phyloP scores from a whole-genome alignment of 2,888 invertebrate species.

The Auanema sp. region DNA sequence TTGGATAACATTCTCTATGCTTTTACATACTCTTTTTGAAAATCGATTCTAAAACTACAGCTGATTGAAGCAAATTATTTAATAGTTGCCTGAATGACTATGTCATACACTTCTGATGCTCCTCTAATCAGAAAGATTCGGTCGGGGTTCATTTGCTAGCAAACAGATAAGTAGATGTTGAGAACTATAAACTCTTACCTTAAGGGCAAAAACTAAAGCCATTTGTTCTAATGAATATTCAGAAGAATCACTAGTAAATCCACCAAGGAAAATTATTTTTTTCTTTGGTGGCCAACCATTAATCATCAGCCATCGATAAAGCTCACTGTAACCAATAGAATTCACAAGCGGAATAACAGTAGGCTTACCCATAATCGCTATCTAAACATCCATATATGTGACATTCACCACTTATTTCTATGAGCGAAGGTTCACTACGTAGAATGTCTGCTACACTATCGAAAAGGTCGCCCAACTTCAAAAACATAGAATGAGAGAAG shows the following conservation, averaged over 20 bases:
- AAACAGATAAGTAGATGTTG: too few species aligned
- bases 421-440: conserved; percentile 5
- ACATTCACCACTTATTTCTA: neutral
- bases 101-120: conserved; percentile 7
- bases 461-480: conserved; percentile 13
- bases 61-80: neutral
- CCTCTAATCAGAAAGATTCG: conserved; percentile 12
- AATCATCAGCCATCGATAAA: conserved; percentile 9
- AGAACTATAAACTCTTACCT: neutral
- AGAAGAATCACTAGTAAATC: neutral
- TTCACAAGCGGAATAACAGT: neutral
- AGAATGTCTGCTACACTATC: conserved; percentile 5
- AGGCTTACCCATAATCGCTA: conserved; percentile 8
- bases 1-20: conserved; percentile 7
- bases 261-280: conserved; percentile 13
- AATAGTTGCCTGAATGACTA: conserved; percentile 3
- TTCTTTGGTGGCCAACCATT: conserved; percentile 17
- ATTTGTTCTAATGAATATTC: conserved; percentile 10
- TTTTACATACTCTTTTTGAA: neutral
- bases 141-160: too few species aligned
- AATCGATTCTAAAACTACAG: conserved; percentile 1
- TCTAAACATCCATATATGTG: conserved; percentile 9
- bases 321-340: conserved; percentile 3
- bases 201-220: conserved; percentile 9
- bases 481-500: neutral